Percentiles rank a stretch among this genome's conserved stretches.
phyloP scores from a whole-genome alignment of 1,140 invertebrate genomes.

The Ectropis grisescens region DNA sequence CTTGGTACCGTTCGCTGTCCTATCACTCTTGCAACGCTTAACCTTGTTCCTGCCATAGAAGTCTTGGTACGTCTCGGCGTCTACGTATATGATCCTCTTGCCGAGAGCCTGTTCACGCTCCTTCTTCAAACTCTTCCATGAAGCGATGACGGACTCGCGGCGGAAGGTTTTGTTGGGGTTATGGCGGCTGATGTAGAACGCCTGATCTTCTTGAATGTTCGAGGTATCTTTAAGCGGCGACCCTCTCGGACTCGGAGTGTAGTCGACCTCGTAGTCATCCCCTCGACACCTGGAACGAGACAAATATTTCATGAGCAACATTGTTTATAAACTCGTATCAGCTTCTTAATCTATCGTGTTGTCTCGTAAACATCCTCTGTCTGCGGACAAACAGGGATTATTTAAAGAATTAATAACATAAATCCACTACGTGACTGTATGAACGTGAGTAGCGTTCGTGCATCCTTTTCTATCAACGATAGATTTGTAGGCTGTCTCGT shows the following conservation, averaged over 20 bases:
- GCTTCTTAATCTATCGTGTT: constrained; percentile 11
- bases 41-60: constrained; percentile 59
- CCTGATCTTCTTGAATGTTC: constrained; percentile 54
- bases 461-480: constrained; percentile 28
- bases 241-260: constrained; percentile 48
- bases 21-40: constrained; percentile 58
- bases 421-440: constrained; percentile 34
- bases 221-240: constrained; percentile 58
- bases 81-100: constrained; percentile 49
- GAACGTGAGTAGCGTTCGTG: constrained; percentile 16
- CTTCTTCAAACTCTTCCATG: constrained; percentile 58
- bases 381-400: constrained; percentile 26
- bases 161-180: constrained; percentile 62
- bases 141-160: constrained; percentile 55
- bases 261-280: constrained; percentile 59
- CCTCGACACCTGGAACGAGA: constrained; percentile 52
- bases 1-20: constrained; percentile 28
- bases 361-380: constrained; percentile 22
- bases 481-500: constrained; percentile 20
- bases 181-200: constrained; percentile 53
- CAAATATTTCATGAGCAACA: constrained; percentile 11
- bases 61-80: constrained; percentile 51
- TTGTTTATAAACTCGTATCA: constrained; percentile 4
- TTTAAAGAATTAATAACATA: constrained; percentile 39
- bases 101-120: constrained; percentile 56